Base-by-base conservation (phyloP, 2,888 invertebrate species). In the Eretmocerus hayati region DNA sequence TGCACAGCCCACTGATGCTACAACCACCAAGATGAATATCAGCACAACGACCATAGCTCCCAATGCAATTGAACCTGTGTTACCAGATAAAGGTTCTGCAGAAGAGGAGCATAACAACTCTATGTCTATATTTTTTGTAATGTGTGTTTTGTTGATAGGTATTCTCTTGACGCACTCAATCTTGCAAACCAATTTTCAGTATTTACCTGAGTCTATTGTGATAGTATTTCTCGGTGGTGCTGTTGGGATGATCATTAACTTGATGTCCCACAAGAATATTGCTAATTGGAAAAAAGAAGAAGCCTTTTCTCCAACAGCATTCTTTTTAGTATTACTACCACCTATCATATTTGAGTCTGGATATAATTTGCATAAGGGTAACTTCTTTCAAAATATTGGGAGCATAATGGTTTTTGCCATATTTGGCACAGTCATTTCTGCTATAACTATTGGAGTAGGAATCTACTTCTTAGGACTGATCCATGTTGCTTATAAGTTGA, bases 301-400 rank as follows among this genome's bases (percentile, higher is more conserved):
- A 73, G 92, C 95, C 0, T 95, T 99, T 67, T 94, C 95, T 6
- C 97, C 99, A 0, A 99, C 96, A 18, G 92, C 96, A 19, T 99
- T 99, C 72, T 99, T 99, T 67, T 78, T 99, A 44, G 90, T 99
- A 3, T 78, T 99, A 1, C 73, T 99, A 44, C 99, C 99, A 9
- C 99, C 99, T 1, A 99, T 99, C 47, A 99, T 99, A 61, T 99
- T 99, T 76, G 99, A 99, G 73, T 95, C 95, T 3, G 97, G 97
- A 3, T 99, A 97, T 69, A 99, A 97, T 77, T 78, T 99, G 52
- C 97, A 99, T 65, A 99, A 99, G 74, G 96, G 95, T 56, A 90
- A 90, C 64, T 90, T 90, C 64, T 90, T 90, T 64, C 94, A 97
- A 74, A 99, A 99, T 67, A 95, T 99, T 67, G 96, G 95, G n/a